These are phyloP conservation scores for Dione vanillae DNA, from an alignment of 2,888 invertebrate species.

Conservation along the genomic window DNA sequence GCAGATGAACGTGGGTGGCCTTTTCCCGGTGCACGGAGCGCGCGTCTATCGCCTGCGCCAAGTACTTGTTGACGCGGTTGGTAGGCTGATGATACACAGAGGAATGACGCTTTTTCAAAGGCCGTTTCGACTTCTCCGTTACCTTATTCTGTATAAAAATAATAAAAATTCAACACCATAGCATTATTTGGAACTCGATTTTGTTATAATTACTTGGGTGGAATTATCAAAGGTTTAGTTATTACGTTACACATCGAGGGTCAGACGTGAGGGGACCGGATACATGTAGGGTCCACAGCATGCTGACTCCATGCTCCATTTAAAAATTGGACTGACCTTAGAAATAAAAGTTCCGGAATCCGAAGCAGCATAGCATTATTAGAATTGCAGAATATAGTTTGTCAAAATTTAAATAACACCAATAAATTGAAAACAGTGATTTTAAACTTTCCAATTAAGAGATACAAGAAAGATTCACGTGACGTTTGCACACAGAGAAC, in stretches of 20 bases:
- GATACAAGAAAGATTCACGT: slow-evolving; percentile 18
- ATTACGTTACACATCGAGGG: slow-evolving; percentile 39
- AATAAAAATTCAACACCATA: slow-evolving; percentile 54
- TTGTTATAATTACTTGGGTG: slow-evolving; percentile 13
- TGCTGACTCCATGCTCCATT: slow-evolving; percentile 78
- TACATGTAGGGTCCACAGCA: slow-evolving; percentile 69
- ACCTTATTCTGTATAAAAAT: slow-evolving; percentile 89
- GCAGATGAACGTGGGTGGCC: slow-evolving; percentile 92
- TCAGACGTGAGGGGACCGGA: slow-evolving; percentile 49
- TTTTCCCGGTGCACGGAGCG: slow-evolving; percentile 95
- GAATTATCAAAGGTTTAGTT: slow-evolving; percentile 18
- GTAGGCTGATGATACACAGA: slow-evolving; percentile 94
- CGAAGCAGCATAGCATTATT: slow-evolving; percentile 83
- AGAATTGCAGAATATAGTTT: slow-evolving; percentile 67
- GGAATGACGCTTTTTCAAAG: slow-evolving; percentile 94
- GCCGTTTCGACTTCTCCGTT: slow-evolving; percentile 94
- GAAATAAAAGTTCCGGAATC: slow-evolving; percentile 78
- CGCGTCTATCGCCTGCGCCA: slow-evolving; percentile 95
- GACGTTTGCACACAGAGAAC: slow-evolving; percentile 14
- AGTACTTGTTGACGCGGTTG: slow-evolving; percentile 95
- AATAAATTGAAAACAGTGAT: slow-evolving; percentile 28
- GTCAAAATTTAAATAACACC: slow-evolving; percentile 46
- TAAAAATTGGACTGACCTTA: slow-evolving; percentile 78
- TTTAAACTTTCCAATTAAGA: slow-evolving; percentile 24
- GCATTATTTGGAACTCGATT: slow-evolving; percentile 21